These are phyloP conservation scores for Sitophilus oryzae DNA, from an alignment of 1,140 invertebrate genomes.

Conservation along the genomic window DNA sequence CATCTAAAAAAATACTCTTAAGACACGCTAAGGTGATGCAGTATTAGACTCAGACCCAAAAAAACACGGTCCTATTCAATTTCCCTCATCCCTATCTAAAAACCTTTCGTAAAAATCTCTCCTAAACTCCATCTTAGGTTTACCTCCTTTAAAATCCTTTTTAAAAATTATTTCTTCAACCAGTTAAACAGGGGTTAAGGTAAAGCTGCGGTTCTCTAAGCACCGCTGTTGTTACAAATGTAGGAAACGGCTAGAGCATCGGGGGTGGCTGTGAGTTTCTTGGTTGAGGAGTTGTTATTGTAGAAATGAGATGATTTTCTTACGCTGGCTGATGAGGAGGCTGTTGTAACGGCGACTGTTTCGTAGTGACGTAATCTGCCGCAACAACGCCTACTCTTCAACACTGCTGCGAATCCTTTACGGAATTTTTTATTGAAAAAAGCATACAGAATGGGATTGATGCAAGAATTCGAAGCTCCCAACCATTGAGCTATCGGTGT, in stretches of 20 bases:
- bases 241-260: slow-evolving; percentile 69
- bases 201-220: slow-evolving; percentile 42
- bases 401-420: slow-evolving; percentile 83
- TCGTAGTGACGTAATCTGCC: slow-evolving; percentile 76
- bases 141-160: too few relatives aligned
- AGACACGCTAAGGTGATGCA: slow-evolving; percentile 27
- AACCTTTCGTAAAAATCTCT: too few relatives aligned
- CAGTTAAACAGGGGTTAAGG: not conserved
- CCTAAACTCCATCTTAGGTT: too few relatives aligned
- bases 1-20: slow-evolving; percentile 19
- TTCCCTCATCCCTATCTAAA: too few relatives aligned
- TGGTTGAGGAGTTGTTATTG: slow-evolving; percentile 57
- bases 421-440: slow-evolving; percentile 96
- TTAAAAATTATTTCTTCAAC: too few relatives aligned
- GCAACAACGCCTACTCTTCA: slow-evolving; percentile 78
- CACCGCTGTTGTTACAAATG: slow-evolving; percentile 59
- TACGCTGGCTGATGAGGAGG: slow-evolving; percentile 72
- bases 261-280: slow-evolving; percentile 55
- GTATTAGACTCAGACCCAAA: too few relatives aligned
- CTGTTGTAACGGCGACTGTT: slow-evolving; percentile 76
- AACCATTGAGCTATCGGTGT: slow-evolving; percentile 94
- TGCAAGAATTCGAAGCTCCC: slow-evolving; percentile 91
- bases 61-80: too few relatives aligned
- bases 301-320: slow-evolving; percentile 76
- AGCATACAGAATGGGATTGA: slow-evolving; percentile 96